Base-by-base conservation (phyloP, 1,140 invertebrate species). In the Acromyrmex charruanus region DNA sequence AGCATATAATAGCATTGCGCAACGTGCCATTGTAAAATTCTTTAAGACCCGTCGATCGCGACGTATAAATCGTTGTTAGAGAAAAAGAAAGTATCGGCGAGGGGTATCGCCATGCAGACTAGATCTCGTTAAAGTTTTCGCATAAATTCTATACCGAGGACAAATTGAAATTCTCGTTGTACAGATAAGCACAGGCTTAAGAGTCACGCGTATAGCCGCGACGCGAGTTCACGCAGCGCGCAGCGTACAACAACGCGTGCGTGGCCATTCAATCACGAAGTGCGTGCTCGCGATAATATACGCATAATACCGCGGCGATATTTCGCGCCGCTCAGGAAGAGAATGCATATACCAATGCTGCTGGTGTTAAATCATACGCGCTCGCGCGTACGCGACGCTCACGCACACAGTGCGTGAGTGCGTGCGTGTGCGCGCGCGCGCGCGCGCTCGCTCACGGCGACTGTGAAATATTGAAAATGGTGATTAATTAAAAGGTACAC, bases 401-500 rank as follows among this genome's bases (percentile, higher is more conserved):
- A 39, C 12, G 9, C 14, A 51, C 39, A 1, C n/a, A 25, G 25
- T 25, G 25, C 25, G 25, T 25, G 14, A 9, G 6, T 3, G 4
- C 14, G 16, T 21, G 18, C 59, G 31, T 14, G 12, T 3, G 25
- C 25, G 28, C 12, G 18, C 55, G 39, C 55, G 12, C 0, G 18
- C 55, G 28, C 39, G 35, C 66, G 59, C 44, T 49, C 80, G 49
- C 72, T 81, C n/a, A 55, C 3, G 85, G 72, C 86, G 82, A 88
- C 89, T 87, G 86, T 91, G 90, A 93, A 93, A 93, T 92, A 94
- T 93, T 92, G 93, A 92, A 93, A 93, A 93, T 90, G 92, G 91
- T 91, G 93, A 94, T 93, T 94, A 92, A 94, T 94, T 93, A 93
- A 94, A 94, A 93, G 93, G 92, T 91, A 90, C 90, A 90, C 92